Percentiles rank a stretch among this genome's conserved stretches.
These are phyloP conservation scores for Acromyrmex heyeri DNA, from an alignment of 1,140 invertebrate genomes.

Conservation along the genomic window DNA sequence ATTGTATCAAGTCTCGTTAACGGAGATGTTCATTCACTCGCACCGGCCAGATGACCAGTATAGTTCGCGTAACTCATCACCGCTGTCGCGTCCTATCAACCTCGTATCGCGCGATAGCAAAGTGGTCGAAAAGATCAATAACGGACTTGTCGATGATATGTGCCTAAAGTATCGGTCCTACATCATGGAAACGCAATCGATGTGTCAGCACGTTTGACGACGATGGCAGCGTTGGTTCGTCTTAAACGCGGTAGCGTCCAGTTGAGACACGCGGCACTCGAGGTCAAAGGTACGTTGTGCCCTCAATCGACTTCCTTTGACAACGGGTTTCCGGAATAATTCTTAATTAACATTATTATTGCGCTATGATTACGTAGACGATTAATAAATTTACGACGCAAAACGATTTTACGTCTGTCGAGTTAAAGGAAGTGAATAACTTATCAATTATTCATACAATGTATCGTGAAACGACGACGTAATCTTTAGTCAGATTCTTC, in stretches of 20 bases:
- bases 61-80: constrained; percentile 68
- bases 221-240: constrained; percentile 84
- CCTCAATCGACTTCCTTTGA: constrained; percentile 14
- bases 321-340: background rate
- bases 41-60: constrained; percentile 72
- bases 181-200: constrained; percentile 50
- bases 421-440: background rate
- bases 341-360: background rate
- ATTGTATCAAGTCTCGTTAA: constrained; percentile 87
- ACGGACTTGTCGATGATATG: constrained; percentile 63
- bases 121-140: constrained; percentile 8
- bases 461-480: background rate
- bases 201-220: constrained; percentile 61
- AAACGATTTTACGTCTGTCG: background rate
- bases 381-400: constrained; percentile 9
- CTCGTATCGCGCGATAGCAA: background rate
- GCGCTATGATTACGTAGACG: background rate
- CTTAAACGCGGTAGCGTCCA: constrained; percentile 88
- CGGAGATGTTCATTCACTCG: constrained; percentile 85
- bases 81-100: constrained; percentile 70
- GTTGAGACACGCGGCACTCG: constrained; percentile 87
- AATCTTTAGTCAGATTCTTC: background rate
- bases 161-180: constrained; percentile 67
- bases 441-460: background rate
- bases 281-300: constrained; percentile 86